Conservation (phyloP, 2,888 invertebrate species). For the Caenorhabditis afra region DNA sequence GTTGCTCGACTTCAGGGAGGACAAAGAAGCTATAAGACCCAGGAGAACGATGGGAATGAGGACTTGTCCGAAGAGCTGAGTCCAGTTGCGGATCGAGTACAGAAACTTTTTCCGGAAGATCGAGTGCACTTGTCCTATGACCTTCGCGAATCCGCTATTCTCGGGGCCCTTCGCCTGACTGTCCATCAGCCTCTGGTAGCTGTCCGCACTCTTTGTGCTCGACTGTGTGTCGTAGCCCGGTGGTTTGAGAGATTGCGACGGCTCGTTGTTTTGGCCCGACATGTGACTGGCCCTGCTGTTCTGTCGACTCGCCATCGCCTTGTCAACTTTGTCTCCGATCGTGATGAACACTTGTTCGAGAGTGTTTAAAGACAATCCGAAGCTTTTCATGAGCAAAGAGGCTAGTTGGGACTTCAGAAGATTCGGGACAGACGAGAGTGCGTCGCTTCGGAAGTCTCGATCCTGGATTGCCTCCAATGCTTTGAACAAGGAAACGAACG, state of each 20-base stretch:
- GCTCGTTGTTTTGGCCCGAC: slow-evolving; percentile 15
- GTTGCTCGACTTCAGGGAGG: slow-evolving; percentile 34
- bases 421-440: slow-evolving; percentile 28
- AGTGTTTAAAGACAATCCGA: slow-evolving; percentile 74
- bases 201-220: slow-evolving; percentile 56
- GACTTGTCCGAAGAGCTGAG: slow-evolving; percentile 63
- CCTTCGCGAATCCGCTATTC: slow-evolving; percentile 22
- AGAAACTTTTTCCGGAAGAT: slow-evolving; percentile 56
- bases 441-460: slow-evolving; percentile 33
- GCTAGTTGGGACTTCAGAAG: slow-evolving; percentile 38
- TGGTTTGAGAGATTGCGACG: slow-evolving; percentile 8
- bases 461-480: slow-evolving; percentile 51
- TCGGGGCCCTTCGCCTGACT: slow-evolving; percentile 54
- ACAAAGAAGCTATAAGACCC: slow-evolving; percentile 49
- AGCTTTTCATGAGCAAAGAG: slow-evolving; percentile 50
- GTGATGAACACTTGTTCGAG: slow-evolving; percentile 71
- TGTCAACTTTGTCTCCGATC: slow-evolving; percentile 53
- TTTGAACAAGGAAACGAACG: slow-evolving; percentile 40
- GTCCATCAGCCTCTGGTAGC: slow-evolving; percentile 54
- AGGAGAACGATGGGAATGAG: slow-evolving; percentile 58
- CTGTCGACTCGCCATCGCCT: slow-evolving; percentile 46
- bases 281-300: slow-evolving; percentile 42
- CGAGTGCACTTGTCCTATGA: slow-evolving; percentile 38
- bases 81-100: slow-evolving; percentile 55
- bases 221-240: slow-evolving; percentile 53